Evolutionary conservation across 2,113 vertebrate genomes (phyloP), one percentile per base, ranked within the genome.

Genomic region (Catharus bicknelli): DNA sequence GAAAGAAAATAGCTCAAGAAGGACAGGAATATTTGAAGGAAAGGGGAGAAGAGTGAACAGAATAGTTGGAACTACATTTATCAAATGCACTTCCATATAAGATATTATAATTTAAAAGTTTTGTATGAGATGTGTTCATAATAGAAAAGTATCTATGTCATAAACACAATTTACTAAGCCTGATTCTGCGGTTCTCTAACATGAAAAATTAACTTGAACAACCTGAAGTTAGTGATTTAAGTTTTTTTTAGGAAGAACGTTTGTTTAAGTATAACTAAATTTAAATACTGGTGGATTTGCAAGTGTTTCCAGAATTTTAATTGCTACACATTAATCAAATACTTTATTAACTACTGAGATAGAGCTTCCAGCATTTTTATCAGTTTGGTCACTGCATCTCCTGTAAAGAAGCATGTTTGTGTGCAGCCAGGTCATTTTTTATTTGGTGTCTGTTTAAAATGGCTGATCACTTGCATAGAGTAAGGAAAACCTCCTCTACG

Each of bases 61-160:
- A 50, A 22, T 8, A 27, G 16, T 34, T 68, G 11, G 61, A 62
- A 40, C 19, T 26, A 5, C 45, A 27, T 64, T 59, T 68, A 69
- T 16, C 23, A 11, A 29, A 88, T 55, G 25, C 1, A 0, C 10
- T 34, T 51, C 14, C 23, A 2, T n/a, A 4, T 18, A 40, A 25
- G n/a, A 16, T 3, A 7, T 68, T 84, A 75, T 42, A 10, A 11
- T 45, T 48, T 48, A 11, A 32, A 75, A 68, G 23, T 69, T 66
- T 51, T 2, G 1, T 19, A 14, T 43, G 13, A 42, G 25, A 47
- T 0, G 0, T 22, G 5, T 17, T 88, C 11, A 13, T 38, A 32
- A 23, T 25, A 32, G 29, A 27, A 73, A 40, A 78, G 5, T 23
- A 16, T 40, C 9, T 47, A 0, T 34, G 6, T 61, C 51, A 9